These are phyloP conservation scores for Salvelinus alpinus DNA, from an alignment of 2,113 vertebrate species.

Conservation along the genomic window DNA sequence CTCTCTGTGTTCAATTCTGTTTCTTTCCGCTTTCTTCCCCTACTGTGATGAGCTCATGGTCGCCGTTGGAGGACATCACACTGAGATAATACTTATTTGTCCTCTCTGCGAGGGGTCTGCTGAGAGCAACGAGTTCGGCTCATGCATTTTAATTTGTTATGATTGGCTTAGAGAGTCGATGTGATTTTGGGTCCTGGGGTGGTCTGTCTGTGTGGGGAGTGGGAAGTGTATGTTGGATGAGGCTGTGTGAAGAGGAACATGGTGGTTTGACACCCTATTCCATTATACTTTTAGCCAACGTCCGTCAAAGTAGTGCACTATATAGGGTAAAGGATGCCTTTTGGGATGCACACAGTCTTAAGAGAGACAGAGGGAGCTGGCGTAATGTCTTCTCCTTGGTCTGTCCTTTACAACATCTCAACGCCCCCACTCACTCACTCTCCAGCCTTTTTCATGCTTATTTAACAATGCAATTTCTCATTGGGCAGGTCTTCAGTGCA, in stretches of 20 bases:
- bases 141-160: too few species aligned
- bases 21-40: not conserved
- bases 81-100: constrained; percentile 33
- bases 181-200: too few species aligned
- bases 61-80: constrained; percentile 14
- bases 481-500: constrained; percentile 44
- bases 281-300: not conserved
- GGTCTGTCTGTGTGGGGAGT: too few species aligned
- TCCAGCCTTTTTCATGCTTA: constrained; percentile 57
- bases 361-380: constrained; percentile 10
- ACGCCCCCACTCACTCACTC: not conserved
- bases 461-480: constrained; percentile 56
- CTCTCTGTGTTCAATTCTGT: not conserved
- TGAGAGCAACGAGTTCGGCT: too few species aligned
- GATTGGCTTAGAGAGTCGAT: too few species aligned
- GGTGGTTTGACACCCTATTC: not conserved
- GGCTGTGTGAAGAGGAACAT: too few species aligned
- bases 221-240: too few species aligned
- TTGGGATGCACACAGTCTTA: not conserved
- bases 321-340: too few species aligned
- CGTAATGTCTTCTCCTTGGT: constrained; percentile 1
- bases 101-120: too few species aligned
- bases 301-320: not conserved
- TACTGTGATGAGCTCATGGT: constrained; percentile 5
- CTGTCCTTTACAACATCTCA: constrained; percentile 35